A percentile compares a stretch with the other conserved stretches of the same genome.
phyloP scores from a whole-genome alignment of 2,888 invertebrate genomes.

The Tinea semifulvella region DNA sequence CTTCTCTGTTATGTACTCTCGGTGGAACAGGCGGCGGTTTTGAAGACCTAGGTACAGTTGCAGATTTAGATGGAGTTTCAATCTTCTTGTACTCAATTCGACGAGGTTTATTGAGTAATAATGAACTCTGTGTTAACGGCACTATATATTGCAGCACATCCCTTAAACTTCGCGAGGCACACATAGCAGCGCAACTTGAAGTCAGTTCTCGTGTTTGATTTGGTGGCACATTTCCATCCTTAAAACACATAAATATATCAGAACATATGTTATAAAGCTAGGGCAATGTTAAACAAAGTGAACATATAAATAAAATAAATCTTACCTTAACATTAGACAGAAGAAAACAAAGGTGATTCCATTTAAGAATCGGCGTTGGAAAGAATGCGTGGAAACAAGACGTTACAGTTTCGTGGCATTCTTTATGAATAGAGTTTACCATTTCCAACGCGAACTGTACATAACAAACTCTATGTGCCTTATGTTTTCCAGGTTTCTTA shows the following conservation, averaged over 20 bases:
- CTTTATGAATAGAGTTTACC: slow-evolving; percentile 81
- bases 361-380: slow-evolving; percentile 91
- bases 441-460: slow-evolving; percentile 65
- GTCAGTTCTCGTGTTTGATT: slow-evolving; percentile 41
- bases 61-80: slow-evolving; percentile 43
- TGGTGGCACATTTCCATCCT: slow-evolving; percentile 44
- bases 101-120: slow-evolving; percentile 28
- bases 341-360: slow-evolving; percentile 89
- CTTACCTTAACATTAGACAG: slow-evolving; percentile 73
- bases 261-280: too few species aligned
- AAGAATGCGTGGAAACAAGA: slow-evolving; percentile 96
- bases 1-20: slow-evolving; percentile 35
- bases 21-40: slow-evolving; percentile 56
- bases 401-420: slow-evolving; percentile 90
- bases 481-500: slow-evolving; percentile 42
- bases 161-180: slow-evolving; percentile 62
- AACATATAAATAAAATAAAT: slow-evolving; percentile 12
- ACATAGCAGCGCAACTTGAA: slow-evolving; percentile 86
- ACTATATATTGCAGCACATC: slow-evolving; percentile 52
- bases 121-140: slow-evolving; percentile 40
- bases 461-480: slow-evolving; percentile 45
- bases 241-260: slow-evolving; percentile 10
- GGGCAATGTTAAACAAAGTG: neutral
- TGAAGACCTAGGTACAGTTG: slow-evolving; percentile 45
- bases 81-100: slow-evolving; percentile 39